Conservation (phyloP, 2,888 invertebrate genomes). For the Chymomyza procnemis region DNA sequence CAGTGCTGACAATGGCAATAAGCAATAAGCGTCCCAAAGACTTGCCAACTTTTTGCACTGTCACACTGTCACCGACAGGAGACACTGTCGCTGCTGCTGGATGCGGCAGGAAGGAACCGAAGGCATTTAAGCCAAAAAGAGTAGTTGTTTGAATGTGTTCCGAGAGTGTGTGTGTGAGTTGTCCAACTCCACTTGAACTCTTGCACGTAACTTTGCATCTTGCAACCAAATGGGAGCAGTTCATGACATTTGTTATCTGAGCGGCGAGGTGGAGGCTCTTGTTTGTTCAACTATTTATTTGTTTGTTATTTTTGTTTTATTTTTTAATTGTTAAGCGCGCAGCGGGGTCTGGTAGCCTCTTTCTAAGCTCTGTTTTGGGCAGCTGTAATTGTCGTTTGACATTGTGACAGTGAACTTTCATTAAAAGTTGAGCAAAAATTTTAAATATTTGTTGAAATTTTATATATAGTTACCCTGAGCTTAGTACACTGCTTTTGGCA, state of each 20-base stretch:
- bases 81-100: slow-evolving; percentile 20
- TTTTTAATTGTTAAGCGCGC: slow-evolving; percentile 20
- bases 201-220: slow-evolving; percentile 23
- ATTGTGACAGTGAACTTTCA: slow-evolving; percentile 58
- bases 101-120: neutral
- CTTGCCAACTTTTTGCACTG: slow-evolving; percentile 33
- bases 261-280: slow-evolving; percentile 12
- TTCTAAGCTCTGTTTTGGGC: slow-evolving; percentile 20
- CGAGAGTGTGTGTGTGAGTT: no score
- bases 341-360: neutral
- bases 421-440: slow-evolving; percentile 20
- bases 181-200: neutral
- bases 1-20: slow-evolving; percentile 43
- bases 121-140: neutral
- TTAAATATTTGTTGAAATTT: slow-evolving; percentile 29
- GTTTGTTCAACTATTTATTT: slow-evolving; percentile 26
- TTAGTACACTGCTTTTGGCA: slow-evolving; percentile 18
- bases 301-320: slow-evolving; percentile 10
- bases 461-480: slow-evolving; percentile 48
- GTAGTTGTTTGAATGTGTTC: neutral
- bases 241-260: slow-evolving; percentile 33
- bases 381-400: slow-evolving; percentile 41
- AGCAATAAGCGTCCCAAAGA: slow-evolving; percentile 16
- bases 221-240: slow-evolving; percentile 40
- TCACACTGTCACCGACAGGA: slow-evolving; percentile 34